Base-by-base conservation (phyloP, 2,888 invertebrate species). In the Pseudococcus viburni region DNA sequence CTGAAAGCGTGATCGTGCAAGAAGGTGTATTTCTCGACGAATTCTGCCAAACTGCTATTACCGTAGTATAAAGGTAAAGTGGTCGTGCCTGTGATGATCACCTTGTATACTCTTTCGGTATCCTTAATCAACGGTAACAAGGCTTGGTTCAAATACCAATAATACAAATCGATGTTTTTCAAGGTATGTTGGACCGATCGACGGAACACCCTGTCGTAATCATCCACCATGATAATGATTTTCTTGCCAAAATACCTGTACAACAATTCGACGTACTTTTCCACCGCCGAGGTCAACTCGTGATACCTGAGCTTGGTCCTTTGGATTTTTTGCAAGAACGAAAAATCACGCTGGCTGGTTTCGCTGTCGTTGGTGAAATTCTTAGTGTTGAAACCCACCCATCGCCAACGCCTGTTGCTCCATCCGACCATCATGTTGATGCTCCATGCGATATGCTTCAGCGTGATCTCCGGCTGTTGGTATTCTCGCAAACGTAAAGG, bases 391-490 rank as follows among this genome's bases (percentile, higher is more conserved):
- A 73, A 73, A 19, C 73, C 33, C 6, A 73, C 33, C 73, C 73
- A 73, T 33, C 73, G 33, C 33, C 26, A 73, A 1, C 73, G 33
- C 33, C 73, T 8, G 17, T 73, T 73, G 5, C 73, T 73, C 73
- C 73, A 73, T 15, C 15, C 12, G 17, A 73, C 33, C 73, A 73
- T 73, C 73, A 73, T 73, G 39, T 73, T 73, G 17, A 73, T 17
- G 17, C n/a, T 73, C 73, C 73, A 73, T 0, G 33, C 9, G 26
- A 73, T 17, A 33, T 73, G 73, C 33, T 73, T 73, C 6, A 0
- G 3, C 0, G 33, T 15, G 15, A 73, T 15, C 11, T 73, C 73
- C 4, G 7, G 0, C 17, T 73, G 73, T 17, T 17, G 33, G 73
- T 17, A 73, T 33, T 33, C 15, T 15, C 73, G 73, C 8, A 33